Percentiles rank a stretch among this genome's conserved stretches.
Conservation (phyloP, 2,113 vertebrate species). For the Catharus fuscescens region DNA sequence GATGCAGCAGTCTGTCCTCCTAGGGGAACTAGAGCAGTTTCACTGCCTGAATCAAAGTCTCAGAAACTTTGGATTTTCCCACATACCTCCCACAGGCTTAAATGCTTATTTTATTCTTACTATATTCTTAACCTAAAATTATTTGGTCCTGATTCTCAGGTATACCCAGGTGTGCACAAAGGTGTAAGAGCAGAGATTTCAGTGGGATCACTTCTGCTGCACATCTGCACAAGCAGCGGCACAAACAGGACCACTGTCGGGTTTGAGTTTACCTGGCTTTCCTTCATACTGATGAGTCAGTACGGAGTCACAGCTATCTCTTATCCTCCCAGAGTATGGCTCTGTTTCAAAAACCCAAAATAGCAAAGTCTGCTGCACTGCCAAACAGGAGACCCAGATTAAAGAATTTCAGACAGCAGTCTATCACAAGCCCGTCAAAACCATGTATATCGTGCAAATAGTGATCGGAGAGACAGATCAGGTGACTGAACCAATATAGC, state of each 20-base stretch:
- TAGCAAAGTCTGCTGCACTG: slow-evolving; percentile 70
- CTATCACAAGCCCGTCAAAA: slow-evolving; percentile 73
- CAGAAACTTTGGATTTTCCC: not conserved
- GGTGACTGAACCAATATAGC: slow-evolving; percentile 72
- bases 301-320: slow-evolving; percentile 37
- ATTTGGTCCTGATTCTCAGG: not conserved
- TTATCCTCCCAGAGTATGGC: slow-evolving; percentile 51
- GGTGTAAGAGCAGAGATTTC: not conserved
- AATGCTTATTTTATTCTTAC: not conserved
- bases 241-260: not conserved
- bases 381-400: slow-evolving; percentile 71
- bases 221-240: not conserved
- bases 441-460: slow-evolving; percentile 67
- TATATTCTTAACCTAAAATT: not conserved
- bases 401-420: slow-evolving; percentile 73
- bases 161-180: rapidly evolving
- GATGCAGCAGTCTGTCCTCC: not conserved
- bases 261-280: slow-evolving; percentile 36
- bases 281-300: slow-evolving; percentile 60
- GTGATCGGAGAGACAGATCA: slow-evolving; percentile 68
- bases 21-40: not conserved
- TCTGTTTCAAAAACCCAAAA: slow-evolving; percentile 69
- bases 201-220: not conserved
- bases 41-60: not conserved
- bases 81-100: not conserved